A percentile compares a stretch with the other conserved stretches of the same genome.
phyloP scores from a whole-genome alignment of 2,888 invertebrate species.

The Griposia aprilina region DNA sequence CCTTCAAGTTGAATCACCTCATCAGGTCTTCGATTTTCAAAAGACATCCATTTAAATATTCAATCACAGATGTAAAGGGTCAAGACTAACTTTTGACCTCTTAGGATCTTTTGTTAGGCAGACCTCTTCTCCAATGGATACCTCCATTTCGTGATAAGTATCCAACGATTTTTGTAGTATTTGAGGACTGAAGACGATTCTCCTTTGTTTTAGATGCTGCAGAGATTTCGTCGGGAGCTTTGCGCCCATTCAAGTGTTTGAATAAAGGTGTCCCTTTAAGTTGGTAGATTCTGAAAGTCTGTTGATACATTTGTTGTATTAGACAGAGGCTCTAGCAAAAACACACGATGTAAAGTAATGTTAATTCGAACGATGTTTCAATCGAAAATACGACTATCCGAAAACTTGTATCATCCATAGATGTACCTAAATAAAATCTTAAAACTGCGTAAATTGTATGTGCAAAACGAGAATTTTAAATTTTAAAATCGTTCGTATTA shows the following conservation, averaged over 20 bases:
- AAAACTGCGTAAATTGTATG: no score
- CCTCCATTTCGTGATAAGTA: slow-evolving; percentile 33
- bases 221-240: neutral
- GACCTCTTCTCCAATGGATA: slow-evolving; percentile 29
- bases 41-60: slow-evolving; percentile 49
- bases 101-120: slow-evolving; percentile 36
- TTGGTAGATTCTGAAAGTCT: neutral
- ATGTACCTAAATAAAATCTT: no score
- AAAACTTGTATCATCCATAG: neutral
- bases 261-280: neutral
- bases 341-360: neutral
- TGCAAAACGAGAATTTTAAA: no score
- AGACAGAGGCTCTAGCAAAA: neutral
- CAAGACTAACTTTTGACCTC: slow-evolving; percentile 26
- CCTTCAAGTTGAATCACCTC: slow-evolving; percentile 5
- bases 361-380: neutral
- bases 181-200: slow-evolving; percentile 11
- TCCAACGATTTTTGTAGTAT: slow-evolving; percentile 38
- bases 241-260: neutral
- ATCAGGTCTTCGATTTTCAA: neutral
- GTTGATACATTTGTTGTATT: neutral
- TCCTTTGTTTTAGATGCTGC: slow-evolving; percentile 27
- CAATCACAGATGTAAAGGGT: slow-evolving; percentile 42
- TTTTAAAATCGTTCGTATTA: no score
- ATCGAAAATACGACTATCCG: neutral